Percentiles rank a stretch among this genome's conserved stretches.
Evolutionary conservation across 2,113 vertebrate species (phyloP).

Genomic region (Physeter macrocephalus): DNA sequence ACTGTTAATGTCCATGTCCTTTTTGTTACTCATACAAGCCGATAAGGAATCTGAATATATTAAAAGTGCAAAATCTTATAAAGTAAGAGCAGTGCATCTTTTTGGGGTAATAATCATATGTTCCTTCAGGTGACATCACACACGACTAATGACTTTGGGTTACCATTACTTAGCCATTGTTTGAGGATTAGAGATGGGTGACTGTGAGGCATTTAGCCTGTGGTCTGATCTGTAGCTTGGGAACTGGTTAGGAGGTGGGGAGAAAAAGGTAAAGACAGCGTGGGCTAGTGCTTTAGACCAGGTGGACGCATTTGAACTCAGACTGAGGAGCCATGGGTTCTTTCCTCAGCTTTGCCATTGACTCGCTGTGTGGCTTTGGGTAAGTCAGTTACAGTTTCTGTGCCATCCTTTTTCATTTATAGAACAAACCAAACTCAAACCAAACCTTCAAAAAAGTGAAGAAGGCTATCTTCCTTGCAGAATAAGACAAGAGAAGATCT

Average conservation of each 20-base stretch:
- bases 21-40: neutral
- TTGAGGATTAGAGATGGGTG: neutral
- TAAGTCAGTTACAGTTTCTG: conserved; percentile 74
- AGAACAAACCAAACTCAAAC: conserved; percentile 67
- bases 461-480: conserved; percentile 60
- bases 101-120: neutral
- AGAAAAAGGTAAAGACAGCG: neutral
- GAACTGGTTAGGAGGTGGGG: neutral
- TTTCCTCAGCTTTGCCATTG: conserved; percentile 75
- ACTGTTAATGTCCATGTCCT: neutral
- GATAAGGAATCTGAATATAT: neutral
- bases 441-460: conserved; percentile 70
- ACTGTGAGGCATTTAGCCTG: neutral
- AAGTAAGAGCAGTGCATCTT: neutral
- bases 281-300: conserved; percentile 35
- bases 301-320: conserved; percentile 1
- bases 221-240: neutral
- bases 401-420: conserved; percentile 67
- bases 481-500: conserved; percentile 62
- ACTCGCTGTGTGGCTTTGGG: conserved; percentile 74
- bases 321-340: conserved; percentile 71
- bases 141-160: neutral
- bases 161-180: neutral
- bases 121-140: neutral
- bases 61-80: neutral